Evolutionary conservation across 2,888 invertebrate genomes (phyloP).

Genomic region (Pecten maximus): DNA sequence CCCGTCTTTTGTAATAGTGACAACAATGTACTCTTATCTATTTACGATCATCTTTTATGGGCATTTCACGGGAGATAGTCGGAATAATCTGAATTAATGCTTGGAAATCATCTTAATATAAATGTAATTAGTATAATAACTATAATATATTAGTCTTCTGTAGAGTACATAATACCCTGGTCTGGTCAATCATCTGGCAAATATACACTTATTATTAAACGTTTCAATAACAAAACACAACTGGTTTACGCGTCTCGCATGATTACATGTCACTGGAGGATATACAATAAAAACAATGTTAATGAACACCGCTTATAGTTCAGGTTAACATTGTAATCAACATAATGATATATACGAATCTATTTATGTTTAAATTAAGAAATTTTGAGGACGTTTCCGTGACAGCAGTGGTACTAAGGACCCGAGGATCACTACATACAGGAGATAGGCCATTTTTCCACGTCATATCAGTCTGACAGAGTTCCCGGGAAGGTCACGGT

Average conservation of each 20-base stretch:
- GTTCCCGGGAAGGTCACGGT: background rate
- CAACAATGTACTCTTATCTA: background rate
- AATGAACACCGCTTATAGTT: background rate
- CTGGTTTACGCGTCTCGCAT: background rate
- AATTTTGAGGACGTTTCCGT: background rate
- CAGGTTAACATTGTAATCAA: background rate
- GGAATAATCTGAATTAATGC: slow-evolving; percentile 11
- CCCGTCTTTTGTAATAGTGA: too few relatives aligned
- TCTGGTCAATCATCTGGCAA: background rate
- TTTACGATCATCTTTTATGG: background rate
- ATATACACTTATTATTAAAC: background rate
- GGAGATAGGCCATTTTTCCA: background rate
- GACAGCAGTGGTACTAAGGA: background rate
- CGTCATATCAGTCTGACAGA: slow-evolving; percentile 22
- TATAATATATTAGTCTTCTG: background rate
- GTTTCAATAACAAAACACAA: background rate
- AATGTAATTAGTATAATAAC: slow-evolving; percentile 17
- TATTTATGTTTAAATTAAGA: slow-evolving; percentile 30
- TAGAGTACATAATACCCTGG: background rate
- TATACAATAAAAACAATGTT: background rate
- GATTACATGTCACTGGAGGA: background rate
- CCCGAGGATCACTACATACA: background rate
- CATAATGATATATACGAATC: background rate
- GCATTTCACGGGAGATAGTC: background rate
- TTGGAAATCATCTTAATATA: background rate